phyloP scores from a whole-genome alignment of 1,140 invertebrate species.

The Phocides pigmalion region DNA sequence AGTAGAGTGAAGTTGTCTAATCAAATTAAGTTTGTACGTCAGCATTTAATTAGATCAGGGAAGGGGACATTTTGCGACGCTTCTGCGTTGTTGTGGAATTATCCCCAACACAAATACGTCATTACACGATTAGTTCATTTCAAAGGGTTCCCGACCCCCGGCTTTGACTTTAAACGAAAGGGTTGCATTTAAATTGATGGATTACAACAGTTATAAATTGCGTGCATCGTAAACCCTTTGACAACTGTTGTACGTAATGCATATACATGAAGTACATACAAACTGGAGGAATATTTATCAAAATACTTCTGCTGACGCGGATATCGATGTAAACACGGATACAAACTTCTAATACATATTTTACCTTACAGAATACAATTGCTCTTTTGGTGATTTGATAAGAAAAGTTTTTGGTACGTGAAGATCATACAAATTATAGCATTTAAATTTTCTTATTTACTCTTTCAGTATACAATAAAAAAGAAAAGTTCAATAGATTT shows the following conservation, averaged over 20 bases:
- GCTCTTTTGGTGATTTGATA: no score
- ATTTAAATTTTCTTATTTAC: no score
- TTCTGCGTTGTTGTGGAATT: constrained; percentile 46
- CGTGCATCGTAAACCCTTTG: constrained; percentile 24
- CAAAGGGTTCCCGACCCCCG: constrained; percentile 50
- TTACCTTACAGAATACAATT: no score
- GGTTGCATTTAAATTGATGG: constrained; percentile 48
- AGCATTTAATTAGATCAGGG: constrained; percentile 11
- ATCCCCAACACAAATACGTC: constrained; percentile 54
- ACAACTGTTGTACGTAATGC: constrained; percentile 22
- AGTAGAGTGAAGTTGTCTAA: neutral
- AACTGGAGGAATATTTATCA: no score
- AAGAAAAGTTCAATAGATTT: no score
- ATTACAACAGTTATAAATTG: constrained; percentile 36
- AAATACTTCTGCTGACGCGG: no score
- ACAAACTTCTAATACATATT: no score
- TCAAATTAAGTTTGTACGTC: neutral
- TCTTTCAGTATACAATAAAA: no score
- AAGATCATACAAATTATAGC: no score
- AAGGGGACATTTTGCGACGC: constrained; percentile 7
- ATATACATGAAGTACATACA: constrained; percentile 10
- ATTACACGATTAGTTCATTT: constrained; percentile 64
- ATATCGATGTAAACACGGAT: no score
- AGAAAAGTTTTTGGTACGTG: no score
- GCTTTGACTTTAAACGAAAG: constrained; percentile 41